phyloP scores from a whole-genome alignment of 2,888 invertebrate genomes.

The Serrognathus titanus region DNA sequence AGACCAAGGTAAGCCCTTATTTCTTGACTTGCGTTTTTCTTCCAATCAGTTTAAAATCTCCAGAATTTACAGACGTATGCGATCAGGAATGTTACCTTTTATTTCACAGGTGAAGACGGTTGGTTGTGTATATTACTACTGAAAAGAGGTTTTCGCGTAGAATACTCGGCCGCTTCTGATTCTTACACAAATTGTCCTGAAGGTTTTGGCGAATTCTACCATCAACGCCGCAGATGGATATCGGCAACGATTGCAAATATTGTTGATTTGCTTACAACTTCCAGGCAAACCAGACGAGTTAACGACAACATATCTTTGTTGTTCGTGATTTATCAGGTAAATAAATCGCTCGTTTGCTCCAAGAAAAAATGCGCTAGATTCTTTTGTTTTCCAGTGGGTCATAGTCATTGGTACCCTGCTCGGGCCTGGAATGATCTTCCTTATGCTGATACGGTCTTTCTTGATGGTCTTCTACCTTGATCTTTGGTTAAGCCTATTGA shows the following conservation, averaged over 20 bases:
- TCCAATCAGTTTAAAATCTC: no score
- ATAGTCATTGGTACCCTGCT: slow-evolving; percentile 73
- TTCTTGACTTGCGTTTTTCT: no score
- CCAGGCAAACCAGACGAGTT: slow-evolving; percentile 71
- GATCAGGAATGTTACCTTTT: no score
- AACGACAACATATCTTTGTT: slow-evolving; percentile 87
- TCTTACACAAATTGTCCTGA: slow-evolving; percentile 94
- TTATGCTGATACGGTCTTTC: slow-evolving; percentile 80
- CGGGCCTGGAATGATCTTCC: slow-evolving; percentile 79
- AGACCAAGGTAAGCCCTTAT: slow-evolving; percentile 67
- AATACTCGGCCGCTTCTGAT: slow-evolving; percentile 94
- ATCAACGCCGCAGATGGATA: slow-evolving; percentile 92
- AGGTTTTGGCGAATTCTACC: slow-evolving; percentile 88
- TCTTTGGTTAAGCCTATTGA: slow-evolving; percentile 62
- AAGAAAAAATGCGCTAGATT: slow-evolving; percentile 24
- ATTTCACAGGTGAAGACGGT: slow-evolving; percentile 79
- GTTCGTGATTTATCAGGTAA: slow-evolving; percentile 71
- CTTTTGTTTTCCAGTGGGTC: slow-evolving; percentile 58
- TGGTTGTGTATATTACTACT: slow-evolving; percentile 92
- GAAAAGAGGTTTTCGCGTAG: slow-evolving; percentile 87
- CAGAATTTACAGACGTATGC: not conserved
- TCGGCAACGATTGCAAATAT: slow-evolving; percentile 96
- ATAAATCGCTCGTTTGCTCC: not conserved
- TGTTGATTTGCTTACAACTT: slow-evolving; percentile 77
- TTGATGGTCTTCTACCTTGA: slow-evolving; percentile 73